phyloP scores from a whole-genome alignment of 2,113 vertebrate genomes.

The Colinus virginianus region DNA sequence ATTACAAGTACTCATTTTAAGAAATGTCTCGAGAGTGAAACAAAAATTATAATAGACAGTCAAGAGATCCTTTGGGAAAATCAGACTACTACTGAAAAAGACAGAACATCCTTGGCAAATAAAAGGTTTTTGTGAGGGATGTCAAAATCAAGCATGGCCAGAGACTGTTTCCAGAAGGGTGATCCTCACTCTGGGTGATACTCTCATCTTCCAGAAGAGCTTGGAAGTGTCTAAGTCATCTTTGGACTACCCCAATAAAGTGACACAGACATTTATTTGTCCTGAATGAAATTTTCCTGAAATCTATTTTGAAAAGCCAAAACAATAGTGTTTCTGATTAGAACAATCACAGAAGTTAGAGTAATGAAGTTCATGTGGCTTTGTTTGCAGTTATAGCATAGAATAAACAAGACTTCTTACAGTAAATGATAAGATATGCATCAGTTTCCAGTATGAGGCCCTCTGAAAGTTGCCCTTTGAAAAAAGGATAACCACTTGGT shows the following conservation, averaged over 20 bases:
- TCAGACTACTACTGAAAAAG: background rate
- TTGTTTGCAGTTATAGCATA: background rate
- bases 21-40: constrained; percentile 22
- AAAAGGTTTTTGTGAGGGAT: constrained; percentile 4
- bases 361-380: background rate
- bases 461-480: background rate
- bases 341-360: background rate
- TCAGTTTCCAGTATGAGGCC: background rate
- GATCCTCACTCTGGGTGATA: background rate
- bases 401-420: background rate
- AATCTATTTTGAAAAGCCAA: background rate
- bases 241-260: background rate
- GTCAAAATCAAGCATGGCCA: background rate
- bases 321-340: background rate
- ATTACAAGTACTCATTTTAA: constrained; percentile 44
- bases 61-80: constrained; percentile 27
- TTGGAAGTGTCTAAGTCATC: background rate
- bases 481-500: constrained; percentile 2
- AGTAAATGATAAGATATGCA: background rate
- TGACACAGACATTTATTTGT: background rate
- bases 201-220: background rate
- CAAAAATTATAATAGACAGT: constrained; percentile 33
- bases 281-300: background rate
- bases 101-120: background rate
- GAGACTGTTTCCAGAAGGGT: background rate